phyloP scores from a whole-genome alignment of 2,113 vertebrate species.

The Pagrus major region DNA sequence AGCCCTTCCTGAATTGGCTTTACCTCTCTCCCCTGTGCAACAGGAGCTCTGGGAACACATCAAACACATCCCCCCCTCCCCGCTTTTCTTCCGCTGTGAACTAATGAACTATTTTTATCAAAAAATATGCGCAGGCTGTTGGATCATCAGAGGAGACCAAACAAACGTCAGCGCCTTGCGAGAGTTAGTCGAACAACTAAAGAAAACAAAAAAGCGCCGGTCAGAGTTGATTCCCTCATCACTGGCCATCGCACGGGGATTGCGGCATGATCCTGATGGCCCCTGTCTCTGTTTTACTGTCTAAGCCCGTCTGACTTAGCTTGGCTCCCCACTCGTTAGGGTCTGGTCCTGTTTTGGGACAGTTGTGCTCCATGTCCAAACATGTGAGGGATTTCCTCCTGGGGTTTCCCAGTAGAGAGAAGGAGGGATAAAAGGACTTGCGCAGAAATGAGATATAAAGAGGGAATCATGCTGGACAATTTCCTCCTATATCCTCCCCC shows the following conservation, averaged over 20 bases:
- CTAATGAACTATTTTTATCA: constrained; percentile 76
- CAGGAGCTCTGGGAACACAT: constrained; percentile 72
- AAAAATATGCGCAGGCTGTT: constrained; percentile 62
- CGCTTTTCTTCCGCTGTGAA: constrained; percentile 62
- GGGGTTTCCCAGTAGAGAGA: constrained; percentile 62
- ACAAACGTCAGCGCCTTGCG: constrained; percentile 55
- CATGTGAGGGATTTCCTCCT: constrained; percentile 81
- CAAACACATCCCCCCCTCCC: constrained; percentile 56
- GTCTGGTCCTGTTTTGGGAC: constrained; percentile 74
- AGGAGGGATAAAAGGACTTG: constrained; percentile 71
- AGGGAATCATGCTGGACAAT: constrained; percentile 75
- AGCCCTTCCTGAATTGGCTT: constrained; percentile 74
- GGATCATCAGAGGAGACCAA: constrained; percentile 64
- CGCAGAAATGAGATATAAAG: constrained; percentile 80
- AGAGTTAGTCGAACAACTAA: constrained; percentile 75
- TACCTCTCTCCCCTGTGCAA: constrained; percentile 70
- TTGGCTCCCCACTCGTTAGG: constrained; percentile 76
- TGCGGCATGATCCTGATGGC: constrained; percentile 75
- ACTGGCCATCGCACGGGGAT: constrained; percentile 75
- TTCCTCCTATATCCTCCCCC: constrained; percentile 75
- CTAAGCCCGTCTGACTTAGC: constrained; percentile 80
- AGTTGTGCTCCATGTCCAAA: constrained; percentile 75
- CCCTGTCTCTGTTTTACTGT: constrained; percentile 76
- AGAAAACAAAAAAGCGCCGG: constrained; percentile 70
- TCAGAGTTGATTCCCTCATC: constrained; percentile 72